Conservation (phyloP, 2,888 invertebrate species). For the Tryphoninae sp. region DNA sequence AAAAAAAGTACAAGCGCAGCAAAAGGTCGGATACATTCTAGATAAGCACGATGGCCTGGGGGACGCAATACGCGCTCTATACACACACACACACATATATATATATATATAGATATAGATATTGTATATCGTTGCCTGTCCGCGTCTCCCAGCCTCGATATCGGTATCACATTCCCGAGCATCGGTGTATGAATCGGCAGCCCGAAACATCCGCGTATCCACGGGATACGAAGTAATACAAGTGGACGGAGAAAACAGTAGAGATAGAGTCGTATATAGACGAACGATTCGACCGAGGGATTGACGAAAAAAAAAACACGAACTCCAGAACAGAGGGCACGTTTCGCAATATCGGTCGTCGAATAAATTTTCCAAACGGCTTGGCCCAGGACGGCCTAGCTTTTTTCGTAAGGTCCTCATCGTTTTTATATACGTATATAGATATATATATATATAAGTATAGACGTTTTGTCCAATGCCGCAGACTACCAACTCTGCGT, state of each 20-base stretch:
- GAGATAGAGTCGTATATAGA: slow-evolving; percentile 23
- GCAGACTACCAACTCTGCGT: slow-evolving; percentile 14
- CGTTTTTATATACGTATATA: neutral
- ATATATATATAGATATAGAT: slow-evolving; percentile 1
- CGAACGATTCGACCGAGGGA: slow-evolving; percentile 29
- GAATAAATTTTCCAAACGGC: slow-evolving; percentile 63
- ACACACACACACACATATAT: neutral
- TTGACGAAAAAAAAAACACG: slow-evolving; percentile 1
- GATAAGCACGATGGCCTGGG: slow-evolving; percentile 42
- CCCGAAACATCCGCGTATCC: slow-evolving; percentile 29
- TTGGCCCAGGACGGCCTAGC: slow-evolving; percentile 39
- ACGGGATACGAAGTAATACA: slow-evolving; percentile 37
- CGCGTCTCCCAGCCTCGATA: slow-evolving; percentile 18
- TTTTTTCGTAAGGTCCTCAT: slow-evolving; percentile 30
- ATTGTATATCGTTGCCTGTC: slow-evolving; percentile 23
- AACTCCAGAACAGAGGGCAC: slow-evolving; percentile 45
- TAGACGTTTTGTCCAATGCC: neutral
- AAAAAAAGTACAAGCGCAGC: slow-evolving; percentile 40
- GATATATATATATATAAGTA: neutral
- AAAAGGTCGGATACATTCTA: slow-evolving; percentile 46
- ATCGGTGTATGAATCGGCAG: slow-evolving; percentile 36
- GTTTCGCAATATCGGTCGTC: slow-evolving; percentile 63
- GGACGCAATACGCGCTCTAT: slow-evolving; percentile 14
- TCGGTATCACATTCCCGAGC: slow-evolving; percentile 27
- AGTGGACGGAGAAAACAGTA: slow-evolving; percentile 29